Conservation (phyloP, 2,888 invertebrate genomes). For the Philereme vetulata region DNA sequence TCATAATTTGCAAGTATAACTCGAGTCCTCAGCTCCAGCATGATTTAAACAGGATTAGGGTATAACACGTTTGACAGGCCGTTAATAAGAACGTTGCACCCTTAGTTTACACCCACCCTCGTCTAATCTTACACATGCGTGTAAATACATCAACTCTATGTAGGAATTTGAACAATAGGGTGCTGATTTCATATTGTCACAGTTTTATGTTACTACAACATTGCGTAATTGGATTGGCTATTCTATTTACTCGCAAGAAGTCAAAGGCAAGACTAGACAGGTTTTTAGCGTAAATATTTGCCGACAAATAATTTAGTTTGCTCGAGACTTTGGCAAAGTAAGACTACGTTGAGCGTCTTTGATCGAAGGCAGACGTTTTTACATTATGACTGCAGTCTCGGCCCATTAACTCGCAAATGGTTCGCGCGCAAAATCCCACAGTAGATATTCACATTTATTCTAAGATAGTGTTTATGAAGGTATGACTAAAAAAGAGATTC, state of each 20-base stretch:
- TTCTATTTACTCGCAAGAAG: neutral
- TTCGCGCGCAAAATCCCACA: slow-evolving; percentile 39
- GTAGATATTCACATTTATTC: too few relatives aligned
- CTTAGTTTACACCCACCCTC: slow-evolving; percentile 74
- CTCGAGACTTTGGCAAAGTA: slow-evolving; percentile 2
- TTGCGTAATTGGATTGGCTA: slow-evolving; percentile 28
- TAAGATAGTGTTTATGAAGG: too few relatives aligned
- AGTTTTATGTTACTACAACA: slow-evolving; percentile 29
- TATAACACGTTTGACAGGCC: slow-evolving; percentile 70
- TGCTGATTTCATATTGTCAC: slow-evolving; percentile 36
- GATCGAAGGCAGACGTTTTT: slow-evolving; percentile 61
- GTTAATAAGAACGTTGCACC: slow-evolving; percentile 77
- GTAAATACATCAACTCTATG: slow-evolving; percentile 52
- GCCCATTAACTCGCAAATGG: slow-evolving; percentile 68
- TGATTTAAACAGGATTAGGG: slow-evolving; percentile 68
- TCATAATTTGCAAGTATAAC: slow-evolving; percentile 14
- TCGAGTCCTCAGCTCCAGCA: slow-evolving; percentile 28
- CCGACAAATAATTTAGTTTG: slow-evolving; percentile 5
- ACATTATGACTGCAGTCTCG: slow-evolving; percentile 61
- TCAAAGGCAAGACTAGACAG: too few relatives aligned
- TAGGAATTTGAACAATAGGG: slow-evolving; percentile 42
- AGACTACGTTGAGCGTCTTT: slow-evolving; percentile 44
- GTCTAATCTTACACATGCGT: slow-evolving; percentile 60
- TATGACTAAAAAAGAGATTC: neutral
- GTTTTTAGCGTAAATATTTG: neutral